Evolutionary conservation across 2,113 vertebrate genomes (phyloP), one percentile per base, ranked within the genome.

Genomic region (Siniperca chuatsi): DNA sequence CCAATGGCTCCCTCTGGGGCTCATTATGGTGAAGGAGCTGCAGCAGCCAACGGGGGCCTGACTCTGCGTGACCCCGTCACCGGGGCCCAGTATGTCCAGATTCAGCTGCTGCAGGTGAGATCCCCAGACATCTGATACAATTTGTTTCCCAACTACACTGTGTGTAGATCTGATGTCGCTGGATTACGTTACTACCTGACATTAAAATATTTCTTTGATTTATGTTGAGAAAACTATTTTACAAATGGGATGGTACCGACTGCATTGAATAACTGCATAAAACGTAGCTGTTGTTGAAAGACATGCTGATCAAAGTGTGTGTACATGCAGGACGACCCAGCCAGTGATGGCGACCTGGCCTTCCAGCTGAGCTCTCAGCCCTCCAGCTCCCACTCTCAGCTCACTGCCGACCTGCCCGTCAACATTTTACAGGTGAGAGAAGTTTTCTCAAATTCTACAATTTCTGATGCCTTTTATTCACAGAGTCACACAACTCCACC

Each of bases 71-170:
- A 98, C 79, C 95, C 97, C 0, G 94, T 96, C 16, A 96, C 96
- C 0, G 96, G 97, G 21, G 87, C 96, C 10, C 98, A 97, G 81
- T 98, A 97, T 79, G 96, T 98, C 81, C 98, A 98, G 94, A 97
- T 98, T 64, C 98, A 98, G 85, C 94, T 98, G 29, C 93, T 98
- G 78, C 98, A 99, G 97, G 98, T 99, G 87, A 95, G 94, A 67
- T 33, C 12, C 65, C 2, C 33, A 66, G 1, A 29, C 2, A 40
- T 21, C 7, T 42, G 4, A 1, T 37, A 16, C 15, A 75, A 6
- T 33, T 15, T 12, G 35, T 29, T 57, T 35, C 6, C 25, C 29
- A 54, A 0, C 10, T 42, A 29, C 44, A 16, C 7, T 25, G 3
- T 68, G 48, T 66, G 33, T 25, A 29, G 35, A 40, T 40, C 13